Conservation (phyloP, 2,113 vertebrate species). For the Sinosuthora webbiana region DNA sequence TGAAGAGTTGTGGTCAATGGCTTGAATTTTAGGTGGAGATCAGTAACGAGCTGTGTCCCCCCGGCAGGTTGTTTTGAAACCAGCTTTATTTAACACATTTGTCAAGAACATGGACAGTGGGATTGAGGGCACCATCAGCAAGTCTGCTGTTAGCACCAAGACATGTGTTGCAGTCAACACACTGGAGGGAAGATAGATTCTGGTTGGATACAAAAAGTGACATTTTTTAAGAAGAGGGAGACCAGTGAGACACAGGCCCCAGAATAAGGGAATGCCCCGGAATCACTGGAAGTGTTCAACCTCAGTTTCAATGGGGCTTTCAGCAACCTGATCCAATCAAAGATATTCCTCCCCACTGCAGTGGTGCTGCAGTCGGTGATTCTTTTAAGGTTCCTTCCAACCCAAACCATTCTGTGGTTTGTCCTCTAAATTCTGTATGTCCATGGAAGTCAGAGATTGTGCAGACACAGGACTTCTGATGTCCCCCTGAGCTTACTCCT, state of each 20-base stretch:
- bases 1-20: not conserved
- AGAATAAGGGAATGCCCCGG: not conserved
- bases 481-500: fast-evolving
- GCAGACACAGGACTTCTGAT: not conserved
- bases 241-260: not conserved
- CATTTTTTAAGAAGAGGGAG: not conserved
- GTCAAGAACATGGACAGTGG: not conserved
- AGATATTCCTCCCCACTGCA: not conserved
- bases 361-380: not conserved
- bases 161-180: not conserved
- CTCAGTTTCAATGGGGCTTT: not conserved
- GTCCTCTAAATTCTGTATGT: not conserved
- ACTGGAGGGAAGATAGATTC: not conserved
- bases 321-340: not conserved
- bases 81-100: not conserved
- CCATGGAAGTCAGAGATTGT: not conserved
- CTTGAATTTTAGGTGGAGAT: not conserved
- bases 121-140: not conserved
- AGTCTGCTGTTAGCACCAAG: not conserved
- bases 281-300: not conserved
- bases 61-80: fast-evolving
- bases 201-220: not conserved
- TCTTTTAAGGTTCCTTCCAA: not conserved
- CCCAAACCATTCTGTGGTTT: not conserved
- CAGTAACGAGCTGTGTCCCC: not conserved